phyloP scores from a whole-genome alignment of 2,797 vertebrate species.

The Danio choprae region DNA sequence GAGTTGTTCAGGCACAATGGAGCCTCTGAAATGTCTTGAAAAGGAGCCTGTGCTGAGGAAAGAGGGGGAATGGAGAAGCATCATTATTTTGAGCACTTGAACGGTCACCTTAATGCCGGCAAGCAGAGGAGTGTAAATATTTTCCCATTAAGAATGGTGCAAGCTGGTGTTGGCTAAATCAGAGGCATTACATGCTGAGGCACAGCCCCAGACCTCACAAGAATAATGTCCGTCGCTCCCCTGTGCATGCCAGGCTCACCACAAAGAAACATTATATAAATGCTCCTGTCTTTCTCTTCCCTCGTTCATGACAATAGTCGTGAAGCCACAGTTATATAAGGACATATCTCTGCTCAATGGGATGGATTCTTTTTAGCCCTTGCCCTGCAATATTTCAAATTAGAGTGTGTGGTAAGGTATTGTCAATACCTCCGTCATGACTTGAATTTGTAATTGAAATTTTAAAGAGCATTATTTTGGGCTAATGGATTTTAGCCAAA shows the following conservation, averaged over 20 bases:
- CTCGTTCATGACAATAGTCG: conserved; percentile 52
- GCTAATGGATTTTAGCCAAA: conserved; percentile 43
- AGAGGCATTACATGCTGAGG: conserved; percentile 77
- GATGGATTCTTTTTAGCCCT: conserved; percentile 53
- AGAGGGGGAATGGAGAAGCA: conserved; percentile 68
- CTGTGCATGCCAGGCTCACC: conserved; percentile 49
- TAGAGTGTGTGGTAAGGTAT: conserved; percentile 41
- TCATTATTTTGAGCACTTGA: conserved; percentile 82
- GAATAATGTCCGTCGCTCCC: conserved; percentile 72
- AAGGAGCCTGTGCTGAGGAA: conserved; percentile 61
- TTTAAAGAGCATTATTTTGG: conserved; percentile 22
- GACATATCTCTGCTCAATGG: conserved; percentile 62
- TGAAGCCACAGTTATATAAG: conserved; percentile 52
- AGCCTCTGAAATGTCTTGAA: conserved; percentile 64
- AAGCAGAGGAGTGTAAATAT: conserved; percentile 74
- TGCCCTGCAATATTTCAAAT: conserved; percentile 56
- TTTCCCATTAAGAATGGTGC: conserved; percentile 74
- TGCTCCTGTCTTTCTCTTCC: conserved; percentile 48
- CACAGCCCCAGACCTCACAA: conserved; percentile 64
- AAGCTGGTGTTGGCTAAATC: conserved; percentile 78
- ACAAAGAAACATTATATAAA: conserved; percentile 57
- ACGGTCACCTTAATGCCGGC: conserved; percentile 73
- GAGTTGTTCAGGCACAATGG: conserved; percentile 66
- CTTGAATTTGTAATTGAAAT: conserved; percentile 38
- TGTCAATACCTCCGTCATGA: background rate